phyloP scores from a whole-genome alignment of 2,888 invertebrate species.

The Eustalomyia histrio region DNA sequence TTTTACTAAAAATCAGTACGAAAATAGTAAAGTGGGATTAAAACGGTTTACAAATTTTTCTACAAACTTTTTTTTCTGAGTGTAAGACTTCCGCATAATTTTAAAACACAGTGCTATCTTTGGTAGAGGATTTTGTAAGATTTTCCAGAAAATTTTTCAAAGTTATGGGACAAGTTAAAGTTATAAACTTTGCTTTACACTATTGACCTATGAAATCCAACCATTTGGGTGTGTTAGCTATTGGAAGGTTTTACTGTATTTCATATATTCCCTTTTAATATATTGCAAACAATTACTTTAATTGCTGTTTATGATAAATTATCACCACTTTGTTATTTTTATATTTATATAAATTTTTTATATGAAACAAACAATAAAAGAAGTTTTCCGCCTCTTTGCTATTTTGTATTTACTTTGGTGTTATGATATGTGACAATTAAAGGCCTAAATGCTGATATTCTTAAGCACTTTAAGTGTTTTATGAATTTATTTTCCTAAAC shows the following conservation, averaged over 20 bases:
- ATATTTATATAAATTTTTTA: not conserved
- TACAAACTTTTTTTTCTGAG: too few species aligned
- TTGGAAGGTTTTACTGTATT: not conserved
- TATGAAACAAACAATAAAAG: slow-evolving; percentile 19
- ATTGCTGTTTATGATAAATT: slow-evolving; percentile 70
- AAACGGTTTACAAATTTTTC: too few species aligned
- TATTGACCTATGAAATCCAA: too few species aligned
- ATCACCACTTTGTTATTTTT: slow-evolving; percentile 18
- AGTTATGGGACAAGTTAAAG: too few species aligned
- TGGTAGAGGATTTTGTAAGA: too few species aligned
- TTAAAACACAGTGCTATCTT: too few species aligned
- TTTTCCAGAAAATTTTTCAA: too few species aligned
- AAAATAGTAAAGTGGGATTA: too few species aligned
- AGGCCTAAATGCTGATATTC: slow-evolving; percentile 39
- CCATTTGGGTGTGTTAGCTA: too few species aligned
- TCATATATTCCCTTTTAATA: slow-evolving; percentile 52
- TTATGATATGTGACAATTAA: slow-evolving; percentile 22
- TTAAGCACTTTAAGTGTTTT: slow-evolving; percentile 28
- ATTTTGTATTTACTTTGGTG: not conserved
- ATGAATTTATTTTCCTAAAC: not conserved
- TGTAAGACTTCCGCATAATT: too few species aligned
- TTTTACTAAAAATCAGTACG: too few species aligned
- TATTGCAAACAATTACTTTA: slow-evolving; percentile 69
- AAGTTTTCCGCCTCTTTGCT: not conserved
- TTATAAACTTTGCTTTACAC: too few species aligned